Evolutionary conservation across 1,140 invertebrate species (phyloP), one percentile per base, ranked within the genome.

Genomic region (Atta texana): DNA sequence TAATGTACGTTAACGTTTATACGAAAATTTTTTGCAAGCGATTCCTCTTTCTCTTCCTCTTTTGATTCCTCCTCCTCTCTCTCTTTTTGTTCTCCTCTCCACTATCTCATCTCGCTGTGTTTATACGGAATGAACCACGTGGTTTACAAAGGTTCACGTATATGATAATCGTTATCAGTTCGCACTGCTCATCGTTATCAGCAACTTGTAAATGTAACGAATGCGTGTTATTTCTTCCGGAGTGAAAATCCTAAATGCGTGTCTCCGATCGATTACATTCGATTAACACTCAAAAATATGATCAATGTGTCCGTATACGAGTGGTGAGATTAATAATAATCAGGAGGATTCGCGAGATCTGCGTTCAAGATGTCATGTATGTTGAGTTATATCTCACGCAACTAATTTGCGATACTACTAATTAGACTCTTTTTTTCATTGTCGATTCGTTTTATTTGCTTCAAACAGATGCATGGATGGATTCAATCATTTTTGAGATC

Each of bases 151-250:
- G 49, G 84, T 89, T 89, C 53, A 80, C 49, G 21, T 81, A 63
- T 31, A 71, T 10, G 69, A 86, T 55, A 85, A 72, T 87, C 39
- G 31, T 89, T 87, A 90, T 90, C 85, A 18, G 78, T 76, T 59
- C n/a, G 14, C 12, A 28, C 16, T 18, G 34, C 5, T 31, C 59
- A 18, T 21, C 24, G 34, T 87, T 91, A 90, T 90, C 88, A 55
- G 49, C 12, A 3, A 21, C 2, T 59, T 68, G 61, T 85, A 87
- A 69, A 75, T 28, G 28, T 64, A 85, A 49, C 53, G 63, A 87
- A 59, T 18, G 51, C 84, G 53, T 77, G 86, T 84, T 89, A 87
- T 74, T 87, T 68, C 88, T 90, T 90, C 81, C 88, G 88, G 80
- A 61, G 57, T 49, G 21, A 57, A 69, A 31, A 88, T 88, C 76